A percentile compares a stretch with the other conserved stretches of the same genome.
These are phyloP conservation scores for Proisotoma minuta DNA, from an alignment of 2,888 invertebrate species.

Conservation along the genomic window DNA sequence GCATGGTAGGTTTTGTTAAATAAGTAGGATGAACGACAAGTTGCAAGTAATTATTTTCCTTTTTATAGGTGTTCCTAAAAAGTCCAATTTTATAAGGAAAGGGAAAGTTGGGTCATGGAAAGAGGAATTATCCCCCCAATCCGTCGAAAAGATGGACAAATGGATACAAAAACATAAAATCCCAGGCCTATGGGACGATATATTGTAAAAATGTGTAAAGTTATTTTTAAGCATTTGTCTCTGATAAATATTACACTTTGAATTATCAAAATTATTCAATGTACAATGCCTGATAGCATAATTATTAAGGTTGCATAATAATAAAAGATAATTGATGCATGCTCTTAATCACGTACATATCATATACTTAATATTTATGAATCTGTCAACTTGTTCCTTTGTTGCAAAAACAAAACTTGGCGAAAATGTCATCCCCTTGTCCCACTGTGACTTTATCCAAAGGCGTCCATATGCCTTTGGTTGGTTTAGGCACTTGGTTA, in stretches of 20 bases:
- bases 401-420: no score
- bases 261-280: not conserved
- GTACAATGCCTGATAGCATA: not conserved
- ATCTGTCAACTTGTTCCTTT: no score
- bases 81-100: constrained; percentile 62
- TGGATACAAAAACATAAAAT: constrained; percentile 54
- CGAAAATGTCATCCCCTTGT: constrained; percentile 2
- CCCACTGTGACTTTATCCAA: constrained; percentile 17
- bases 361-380: no score
- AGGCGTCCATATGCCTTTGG: constrained; percentile 63
- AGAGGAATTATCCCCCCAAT: constrained; percentile 68
- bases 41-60: no score
- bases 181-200: constrained; percentile 24
- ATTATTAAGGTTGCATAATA: not conserved
- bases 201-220: not conserved
- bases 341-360: no score
- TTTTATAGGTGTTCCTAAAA: not conserved
- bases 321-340: not conserved
- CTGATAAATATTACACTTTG: not conserved
- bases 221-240: not conserved
- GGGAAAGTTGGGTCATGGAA: constrained; percentile 77
- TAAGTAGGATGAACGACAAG: no score
- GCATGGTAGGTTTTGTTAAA: no score
- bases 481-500: constrained; percentile 78
- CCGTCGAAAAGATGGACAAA: constrained; percentile 66